These are phyloP conservation scores for Salarias fasciatus DNA, from an alignment of 2,797 vertebrate genomes.

Conservation along the genomic window DNA sequence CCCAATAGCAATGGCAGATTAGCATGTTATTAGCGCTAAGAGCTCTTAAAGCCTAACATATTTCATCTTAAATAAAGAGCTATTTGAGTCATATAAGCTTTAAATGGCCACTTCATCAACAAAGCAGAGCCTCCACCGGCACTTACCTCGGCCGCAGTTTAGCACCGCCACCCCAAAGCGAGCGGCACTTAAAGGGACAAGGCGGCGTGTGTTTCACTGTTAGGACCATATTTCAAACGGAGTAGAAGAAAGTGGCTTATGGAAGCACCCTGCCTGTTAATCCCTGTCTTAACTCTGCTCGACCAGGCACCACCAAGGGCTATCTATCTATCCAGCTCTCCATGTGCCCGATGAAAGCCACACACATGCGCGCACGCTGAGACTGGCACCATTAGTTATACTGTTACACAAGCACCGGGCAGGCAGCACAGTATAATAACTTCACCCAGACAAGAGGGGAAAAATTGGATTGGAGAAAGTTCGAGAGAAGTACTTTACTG, in stretches of 20 bases:
- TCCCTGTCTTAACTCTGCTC: conserved; percentile 58
- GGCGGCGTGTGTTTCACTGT: conserved; percentile 25
- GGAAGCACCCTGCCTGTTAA: conserved; percentile 62
- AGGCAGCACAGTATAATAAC: conserved; percentile 57
- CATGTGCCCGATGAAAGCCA: conserved; percentile 43
- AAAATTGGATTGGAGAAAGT: conserved; percentile 65
- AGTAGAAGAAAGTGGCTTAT: conserved; percentile 57
- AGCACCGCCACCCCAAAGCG: conserved; percentile 23
- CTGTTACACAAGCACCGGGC: conserved; percentile 61
- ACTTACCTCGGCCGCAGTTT: conserved; percentile 21
- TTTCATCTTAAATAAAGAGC: conserved; percentile 42
- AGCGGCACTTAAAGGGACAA: conserved; percentile 31
- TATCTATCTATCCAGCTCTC: conserved; percentile 62
- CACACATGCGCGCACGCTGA: conserved; percentile 38
- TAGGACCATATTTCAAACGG: conserved; percentile 61
- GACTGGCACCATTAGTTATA: conserved; percentile 72
- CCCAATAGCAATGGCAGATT: conserved; percentile 49
- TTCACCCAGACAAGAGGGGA: conserved; percentile 64
- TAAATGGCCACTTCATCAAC: conserved; percentile 9
- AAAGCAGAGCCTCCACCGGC: conserved; percentile 4
- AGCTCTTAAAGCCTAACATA: conserved; percentile 24
- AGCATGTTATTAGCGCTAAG: conserved; percentile 49
- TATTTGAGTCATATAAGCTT: conserved; percentile 28
- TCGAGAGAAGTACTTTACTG: conserved; percentile 58
- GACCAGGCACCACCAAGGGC: conserved; percentile 59